These are phyloP conservation scores for Synergus japonicus DNA, from an alignment of 2,888 invertebrate species.

Conservation along the genomic window DNA sequence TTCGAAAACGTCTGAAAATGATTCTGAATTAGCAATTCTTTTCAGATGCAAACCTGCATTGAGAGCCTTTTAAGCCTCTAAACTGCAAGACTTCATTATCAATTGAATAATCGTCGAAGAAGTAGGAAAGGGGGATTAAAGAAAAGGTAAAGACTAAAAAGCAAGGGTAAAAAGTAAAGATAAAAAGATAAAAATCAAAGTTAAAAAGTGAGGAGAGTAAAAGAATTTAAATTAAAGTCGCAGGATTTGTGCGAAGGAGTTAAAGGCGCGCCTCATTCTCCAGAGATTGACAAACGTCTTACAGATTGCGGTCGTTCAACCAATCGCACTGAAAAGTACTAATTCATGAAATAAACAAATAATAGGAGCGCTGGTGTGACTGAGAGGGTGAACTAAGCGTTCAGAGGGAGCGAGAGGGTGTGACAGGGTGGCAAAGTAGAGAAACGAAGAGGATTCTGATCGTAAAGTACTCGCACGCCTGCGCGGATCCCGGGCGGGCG, in stretches of 20 bases:
- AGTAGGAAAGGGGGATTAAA: background rate
- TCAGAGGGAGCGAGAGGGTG: slow-evolving; percentile 51
- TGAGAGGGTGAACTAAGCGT: slow-evolving; percentile 51
- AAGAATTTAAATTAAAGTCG: background rate
- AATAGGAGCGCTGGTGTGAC: slow-evolving; percentile 44
- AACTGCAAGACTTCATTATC: background rate
- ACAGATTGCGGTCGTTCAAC: slow-evolving; percentile 46
- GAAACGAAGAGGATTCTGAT: slow-evolving; percentile 64
- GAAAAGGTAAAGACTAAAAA: background rate
- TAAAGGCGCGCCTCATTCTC: background rate
- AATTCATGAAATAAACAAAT: slow-evolving; percentile 49
- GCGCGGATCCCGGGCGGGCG: slow-evolving; percentile 77
- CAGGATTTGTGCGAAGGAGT: background rate
- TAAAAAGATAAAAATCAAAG: background rate
- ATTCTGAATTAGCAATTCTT: background rate
- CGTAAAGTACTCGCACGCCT: slow-evolving; percentile 73
- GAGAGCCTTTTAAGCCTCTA: background rate
- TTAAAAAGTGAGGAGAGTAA: background rate
- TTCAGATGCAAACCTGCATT: background rate
- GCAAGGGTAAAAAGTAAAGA: background rate
- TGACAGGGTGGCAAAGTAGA: slow-evolving; percentile 51
- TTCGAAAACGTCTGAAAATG: too few relatives aligned
- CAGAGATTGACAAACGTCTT: slow-evolving; percentile 20
- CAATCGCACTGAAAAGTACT: slow-evolving; percentile 52
- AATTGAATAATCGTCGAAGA: background rate